Evolutionary conservation across 2,888 invertebrate species (phyloP), one percentile per base, ranked within the genome.

Genomic region (Temnothorax ravouxi): DNA sequence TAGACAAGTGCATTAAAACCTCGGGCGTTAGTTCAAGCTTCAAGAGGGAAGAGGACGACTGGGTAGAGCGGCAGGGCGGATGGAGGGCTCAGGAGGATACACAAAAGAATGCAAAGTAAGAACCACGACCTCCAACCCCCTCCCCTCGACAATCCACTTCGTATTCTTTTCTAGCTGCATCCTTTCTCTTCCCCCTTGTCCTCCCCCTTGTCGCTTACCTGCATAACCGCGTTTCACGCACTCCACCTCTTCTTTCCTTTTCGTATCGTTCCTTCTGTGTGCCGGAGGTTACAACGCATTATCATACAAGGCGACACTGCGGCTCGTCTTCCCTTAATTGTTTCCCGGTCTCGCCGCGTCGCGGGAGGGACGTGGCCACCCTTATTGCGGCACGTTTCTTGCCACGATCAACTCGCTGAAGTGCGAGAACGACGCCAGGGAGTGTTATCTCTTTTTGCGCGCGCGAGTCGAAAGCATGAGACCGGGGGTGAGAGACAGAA

Each of bases 1-100:
- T 93, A 94, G 94, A 94, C 95, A 95, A 95, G 94, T 94, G 94
- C 94, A 94, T 95, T 94, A 95, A 95, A 95, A 94, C 92, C 94
- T 92, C 93, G 93, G 94, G 93, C 94, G 94, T 94, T 94, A 93
- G 94, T 93, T 94, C 93, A 94, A 92, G 94, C 93, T 91, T 93
- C 88, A 92, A 94, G 93, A 92, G 93, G 83, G 75, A 88, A 84
- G 81, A 87, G 87, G 87, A 88, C 59, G 87, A 84, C 85, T 83
- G 87, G 88, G 88, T 88, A 88, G 89, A 84, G 89, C 85, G 85
- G 89, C 87, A 87, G 87, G 88, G 86, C 80, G 86, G 89, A 89
- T 84, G 85, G 89, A 91, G 91, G 91, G 91, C 89, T 86, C 91
- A 93, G 92, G 92, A 93, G 91, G 92, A 91, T 91, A 89, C 92